phyloP scores from a whole-genome alignment of 2,888 invertebrate genomes.

The Galerucella nymphaeae region DNA sequence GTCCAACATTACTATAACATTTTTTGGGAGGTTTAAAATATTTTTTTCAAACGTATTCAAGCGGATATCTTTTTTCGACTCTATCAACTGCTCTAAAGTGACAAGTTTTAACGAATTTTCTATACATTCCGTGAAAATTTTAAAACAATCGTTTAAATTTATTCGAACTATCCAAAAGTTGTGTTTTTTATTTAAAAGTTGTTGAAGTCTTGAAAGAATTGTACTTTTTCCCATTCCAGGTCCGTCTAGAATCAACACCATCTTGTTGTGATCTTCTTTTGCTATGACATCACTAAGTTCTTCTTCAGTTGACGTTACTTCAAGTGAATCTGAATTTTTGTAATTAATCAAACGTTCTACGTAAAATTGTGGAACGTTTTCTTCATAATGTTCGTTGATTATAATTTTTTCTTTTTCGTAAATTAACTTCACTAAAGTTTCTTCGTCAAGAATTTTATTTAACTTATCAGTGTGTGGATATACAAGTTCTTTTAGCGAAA shows the following conservation, averaged over 20 bases:
- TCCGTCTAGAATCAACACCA: slow-evolving; percentile 16
- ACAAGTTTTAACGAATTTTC: background rate
- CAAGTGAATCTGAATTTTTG: background rate
- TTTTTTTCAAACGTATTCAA: slow-evolving; percentile 3
- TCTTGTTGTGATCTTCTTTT: background rate
- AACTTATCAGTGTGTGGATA: background rate
- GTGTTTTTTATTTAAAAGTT: slow-evolving; percentile 2
- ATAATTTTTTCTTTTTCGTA: slow-evolving; percentile 4
- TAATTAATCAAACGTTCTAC: background rate
- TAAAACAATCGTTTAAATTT: slow-evolving; percentile 11
- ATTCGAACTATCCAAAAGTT: slow-evolving; percentile 15
- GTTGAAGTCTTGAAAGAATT: slow-evolving; percentile 7
- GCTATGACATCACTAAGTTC: background rate
- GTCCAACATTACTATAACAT: slow-evolving; percentile 20
- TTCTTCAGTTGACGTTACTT: background rate
- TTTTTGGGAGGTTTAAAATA: slow-evolving; percentile 1
- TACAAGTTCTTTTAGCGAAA: background rate
- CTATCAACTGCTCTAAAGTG: background rate
- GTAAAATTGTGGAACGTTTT: background rate
- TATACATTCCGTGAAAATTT: background rate
- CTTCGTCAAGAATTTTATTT: background rate
- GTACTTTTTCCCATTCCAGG: slow-evolving; percentile 26
- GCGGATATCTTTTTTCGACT: background rate
- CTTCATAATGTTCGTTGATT: background rate
- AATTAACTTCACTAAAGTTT: background rate